Base-by-base conservation (phyloP, 2,888 invertebrate species). In the Parnassius smintheus region DNA sequence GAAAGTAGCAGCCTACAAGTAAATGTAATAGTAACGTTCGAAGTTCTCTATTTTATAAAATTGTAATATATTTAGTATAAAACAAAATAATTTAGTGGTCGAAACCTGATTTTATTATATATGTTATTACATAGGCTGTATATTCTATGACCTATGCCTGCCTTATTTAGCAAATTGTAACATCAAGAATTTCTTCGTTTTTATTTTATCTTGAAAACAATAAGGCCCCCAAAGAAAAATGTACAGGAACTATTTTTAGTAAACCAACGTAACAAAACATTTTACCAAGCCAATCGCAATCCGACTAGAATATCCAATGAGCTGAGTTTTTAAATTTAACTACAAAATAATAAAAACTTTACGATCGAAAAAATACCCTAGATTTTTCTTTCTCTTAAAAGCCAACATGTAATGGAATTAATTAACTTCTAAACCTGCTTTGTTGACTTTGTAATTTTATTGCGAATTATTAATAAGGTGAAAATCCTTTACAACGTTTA, bases 371-470 rank as follows among this genome's bases (percentile, higher is more conserved):
- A 53, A 54, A 60, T 18, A 49, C 48, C 35, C 11, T 12, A 53
- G 4, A 11, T 59, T 59, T 48, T 44, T 41, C 13, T 52, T 45
- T 45, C 25, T 10, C 44, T 51, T 2, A 58, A 44, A 50, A 51
- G 50, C 22, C 45, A 56, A 56, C n/a, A 56, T n/a, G 56, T 45
- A 56, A 56, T 12, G 51, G 51, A 58, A 51, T 58, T 51, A 44
- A 58, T 51, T 25, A 51, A 13, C 44, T 44, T 18, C 3, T 42
- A 51, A 58, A 44, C 2, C 9, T 50, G 50, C 50, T 22, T 51
- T 51, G 25, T 51, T 22, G 11, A 51, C 22, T 51, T 22, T 11
- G 22, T 22, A 51, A 51, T 51, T 51, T 25, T 1, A 18, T 51
- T 9, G 51, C 25, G 8, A 51, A 3, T 11, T 25, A 51, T 51